Conservation (phyloP, 2,888 invertebrate species). For the Mactromeris polynyma region DNA sequence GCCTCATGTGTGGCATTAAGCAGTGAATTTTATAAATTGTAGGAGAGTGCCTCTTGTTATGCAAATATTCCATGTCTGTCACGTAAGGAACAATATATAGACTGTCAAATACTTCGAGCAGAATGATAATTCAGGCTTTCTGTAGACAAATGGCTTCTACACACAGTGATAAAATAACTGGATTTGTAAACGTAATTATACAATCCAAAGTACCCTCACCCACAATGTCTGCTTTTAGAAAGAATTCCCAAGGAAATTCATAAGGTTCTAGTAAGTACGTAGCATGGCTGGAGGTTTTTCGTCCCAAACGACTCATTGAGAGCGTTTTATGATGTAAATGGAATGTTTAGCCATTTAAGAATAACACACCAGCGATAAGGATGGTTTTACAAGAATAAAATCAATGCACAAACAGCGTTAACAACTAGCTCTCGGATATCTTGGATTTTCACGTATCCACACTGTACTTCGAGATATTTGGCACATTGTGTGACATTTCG, state of each 20-base stretch:
- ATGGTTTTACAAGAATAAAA: no score
- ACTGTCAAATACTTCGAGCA: not conserved
- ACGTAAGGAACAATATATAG: not conserved
- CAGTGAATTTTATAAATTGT: not conserved
- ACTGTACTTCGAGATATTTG: not conserved
- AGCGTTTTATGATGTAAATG: not conserved
- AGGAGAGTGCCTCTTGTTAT: not conserved
- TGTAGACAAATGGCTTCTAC: conserved; percentile 6
- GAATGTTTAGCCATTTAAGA: not conserved
- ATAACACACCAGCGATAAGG: no score
- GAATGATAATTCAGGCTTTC: not conserved
- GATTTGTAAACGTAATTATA: not conserved
- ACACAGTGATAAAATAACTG: not conserved
- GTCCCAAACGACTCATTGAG: not conserved
- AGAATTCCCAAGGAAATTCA: no score
- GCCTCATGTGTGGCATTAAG: not conserved
- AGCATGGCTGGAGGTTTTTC: not conserved
- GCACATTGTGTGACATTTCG: no score
- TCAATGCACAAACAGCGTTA: no score
- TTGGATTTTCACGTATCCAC: not conserved
- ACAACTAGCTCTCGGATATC: no score
- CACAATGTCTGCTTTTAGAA: not conserved
- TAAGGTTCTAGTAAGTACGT: not conserved
- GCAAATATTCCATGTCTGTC: not conserved
- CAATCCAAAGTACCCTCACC: not conserved